Evolutionary conservation across 1,140 invertebrate species (phyloP).

Genomic region (Drosophila elegans): DNA sequence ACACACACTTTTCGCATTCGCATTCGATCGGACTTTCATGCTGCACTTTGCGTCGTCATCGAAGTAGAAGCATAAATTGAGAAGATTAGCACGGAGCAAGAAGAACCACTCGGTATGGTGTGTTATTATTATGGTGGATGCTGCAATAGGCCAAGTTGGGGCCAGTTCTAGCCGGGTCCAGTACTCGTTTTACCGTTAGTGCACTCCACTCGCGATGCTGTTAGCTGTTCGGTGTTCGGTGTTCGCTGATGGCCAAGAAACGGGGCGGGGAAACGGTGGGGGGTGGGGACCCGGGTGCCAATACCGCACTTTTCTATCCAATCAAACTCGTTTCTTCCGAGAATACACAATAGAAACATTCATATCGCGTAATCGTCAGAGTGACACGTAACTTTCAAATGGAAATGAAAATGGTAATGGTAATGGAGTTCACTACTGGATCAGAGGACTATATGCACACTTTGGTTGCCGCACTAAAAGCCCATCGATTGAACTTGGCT

Average conservation of each 20-base stretch:
- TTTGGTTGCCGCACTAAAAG: slow-evolving; percentile 19
- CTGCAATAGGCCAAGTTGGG: slow-evolving; percentile 74
- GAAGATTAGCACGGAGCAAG: slow-evolving; percentile 66
- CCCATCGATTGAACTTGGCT: slow-evolving; percentile 65
- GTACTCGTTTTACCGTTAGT: slow-evolving; percentile 83
- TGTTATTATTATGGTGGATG: slow-evolving; percentile 69
- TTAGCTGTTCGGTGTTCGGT: slow-evolving; percentile 49
- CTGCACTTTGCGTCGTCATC: slow-evolving; percentile 76
- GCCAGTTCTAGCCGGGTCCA: slow-evolving; percentile 65
- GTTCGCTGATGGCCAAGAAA: slow-evolving; percentile 54
- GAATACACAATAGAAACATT: slow-evolving; percentile 62
- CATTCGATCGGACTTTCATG: slow-evolving; percentile 47
- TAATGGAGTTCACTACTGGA: not conserved
- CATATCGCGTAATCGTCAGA: slow-evolving; percentile 71
- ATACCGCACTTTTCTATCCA: slow-evolving; percentile 70
- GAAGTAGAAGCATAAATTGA: slow-evolving; percentile 70
- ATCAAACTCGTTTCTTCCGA: slow-evolving; percentile 74
- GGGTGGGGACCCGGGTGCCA: not conserved
- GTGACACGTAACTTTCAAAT: slow-evolving; percentile 56
- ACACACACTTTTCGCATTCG: not conserved
- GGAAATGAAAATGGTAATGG: not conserved
- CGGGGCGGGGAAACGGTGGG: not conserved
- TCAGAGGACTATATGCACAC: not conserved
- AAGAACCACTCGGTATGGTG: slow-evolving; percentile 46
- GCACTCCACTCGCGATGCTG: slow-evolving; percentile 70